A percentile compares a stretch with the other conserved stretches of the same genome.
phyloP scores from a whole-genome alignment of 2,113 vertebrate genomes.

The Fregetta grallaria region DNA sequence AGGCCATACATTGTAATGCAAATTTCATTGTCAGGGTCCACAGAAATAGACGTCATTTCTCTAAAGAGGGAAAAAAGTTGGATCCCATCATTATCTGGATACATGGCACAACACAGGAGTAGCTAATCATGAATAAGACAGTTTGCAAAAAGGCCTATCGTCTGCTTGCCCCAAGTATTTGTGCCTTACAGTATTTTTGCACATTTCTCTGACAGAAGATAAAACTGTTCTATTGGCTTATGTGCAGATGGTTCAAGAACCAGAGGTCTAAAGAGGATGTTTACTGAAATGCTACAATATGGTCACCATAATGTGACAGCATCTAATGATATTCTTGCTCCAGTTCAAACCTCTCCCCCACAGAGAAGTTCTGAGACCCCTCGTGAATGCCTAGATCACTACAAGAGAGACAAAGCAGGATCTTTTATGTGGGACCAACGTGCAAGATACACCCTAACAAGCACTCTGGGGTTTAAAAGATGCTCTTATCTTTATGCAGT shows the following conservation, averaged over 20 bases:
- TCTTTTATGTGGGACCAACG: background rate
- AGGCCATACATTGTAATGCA: constrained; percentile 18
- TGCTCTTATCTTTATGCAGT: background rate
- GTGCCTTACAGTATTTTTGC: background rate
- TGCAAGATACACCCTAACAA: background rate
- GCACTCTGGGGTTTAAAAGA: background rate
- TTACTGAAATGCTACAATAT: background rate
- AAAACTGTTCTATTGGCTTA: background rate
- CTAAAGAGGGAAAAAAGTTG: background rate
- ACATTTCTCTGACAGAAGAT: background rate
- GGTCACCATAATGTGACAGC: background rate
- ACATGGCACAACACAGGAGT: background rate
- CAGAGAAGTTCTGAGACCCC: background rate
- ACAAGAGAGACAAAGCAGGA: background rate
- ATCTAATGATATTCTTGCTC: background rate
- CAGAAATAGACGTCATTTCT: background rate
- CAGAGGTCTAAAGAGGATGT: background rate
- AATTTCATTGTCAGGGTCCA: background rate
- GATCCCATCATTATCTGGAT: background rate
- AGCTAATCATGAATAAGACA: background rate
- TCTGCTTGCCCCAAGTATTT: background rate
- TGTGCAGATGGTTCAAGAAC: background rate
- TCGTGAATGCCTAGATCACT: background rate
- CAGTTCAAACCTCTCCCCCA: background rate
- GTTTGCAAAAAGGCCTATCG: background rate